These are phyloP conservation scores for Chymomyza procnemis DNA, from an alignment of 2,888 invertebrate species.

Conservation along the genomic window DNA sequence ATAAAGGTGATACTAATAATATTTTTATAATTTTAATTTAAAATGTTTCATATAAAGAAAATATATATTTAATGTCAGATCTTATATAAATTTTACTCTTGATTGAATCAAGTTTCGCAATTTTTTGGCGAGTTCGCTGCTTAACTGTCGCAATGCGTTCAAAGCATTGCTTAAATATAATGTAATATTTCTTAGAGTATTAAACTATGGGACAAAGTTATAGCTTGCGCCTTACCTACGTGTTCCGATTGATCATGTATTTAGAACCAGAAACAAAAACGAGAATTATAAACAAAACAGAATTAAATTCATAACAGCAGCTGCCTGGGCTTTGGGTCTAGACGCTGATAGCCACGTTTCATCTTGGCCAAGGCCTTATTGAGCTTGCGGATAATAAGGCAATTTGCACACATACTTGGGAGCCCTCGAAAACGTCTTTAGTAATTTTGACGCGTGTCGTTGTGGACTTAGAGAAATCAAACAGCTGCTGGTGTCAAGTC, in stretches of 20 bases:
- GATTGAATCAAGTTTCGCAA: no score
- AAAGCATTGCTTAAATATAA: no score
- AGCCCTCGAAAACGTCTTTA: not conserved
- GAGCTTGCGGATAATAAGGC: constrained; percentile 50
- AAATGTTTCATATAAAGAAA: no score
- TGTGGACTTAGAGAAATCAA: constrained; percentile 26
- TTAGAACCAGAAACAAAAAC: not conserved
- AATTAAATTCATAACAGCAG: not conserved
- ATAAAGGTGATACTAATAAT: no score
- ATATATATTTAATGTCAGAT: no score
- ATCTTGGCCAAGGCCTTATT: constrained; percentile 43
- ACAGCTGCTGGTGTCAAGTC: not conserved
- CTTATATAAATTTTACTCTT: no score
- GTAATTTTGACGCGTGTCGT: not conserved
- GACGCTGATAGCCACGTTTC: constrained; percentile 29
- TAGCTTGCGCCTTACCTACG: constrained; percentile 25
- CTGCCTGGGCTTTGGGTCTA: not conserved
- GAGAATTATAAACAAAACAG: constrained; percentile 1
- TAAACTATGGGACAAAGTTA: not conserved
- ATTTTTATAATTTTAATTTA: no score
- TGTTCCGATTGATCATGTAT: constrained; percentile 38
- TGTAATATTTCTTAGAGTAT: not conserved
- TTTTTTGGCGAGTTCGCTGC: no score
- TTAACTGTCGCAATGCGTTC: no score
- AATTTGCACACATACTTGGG: constrained; percentile 58